Evolutionary conservation across 2,797 vertebrate genomes (phyloP), one percentile per base, ranked within the genome.

Genomic region (Microctenopoma lineatum): DNA sequence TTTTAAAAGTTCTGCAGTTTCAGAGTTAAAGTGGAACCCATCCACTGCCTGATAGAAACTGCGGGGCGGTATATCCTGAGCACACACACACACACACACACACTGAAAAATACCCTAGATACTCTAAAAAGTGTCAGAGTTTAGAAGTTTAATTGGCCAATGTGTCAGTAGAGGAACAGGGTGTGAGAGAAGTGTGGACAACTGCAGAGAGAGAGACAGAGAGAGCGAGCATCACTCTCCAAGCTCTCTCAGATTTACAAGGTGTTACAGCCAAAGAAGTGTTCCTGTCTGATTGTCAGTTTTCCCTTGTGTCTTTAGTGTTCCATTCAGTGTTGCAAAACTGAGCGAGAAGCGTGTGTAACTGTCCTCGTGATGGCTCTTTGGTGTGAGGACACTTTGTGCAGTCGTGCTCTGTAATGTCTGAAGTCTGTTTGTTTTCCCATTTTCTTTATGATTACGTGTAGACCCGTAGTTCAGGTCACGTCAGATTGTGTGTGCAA

Each of bases 141-240:
- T 81, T 83, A 75, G 77, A 84, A 70, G 81, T 87, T 84, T 90
- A 90, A 91, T 90, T 89, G 87, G 86, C 72, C 85, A 69, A 80
- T 74, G 66, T 89, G 86, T 80, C 84, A 85, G 80, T 36, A 14
- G 75, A 65, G 71, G 60, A 82, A 75, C 73, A 69, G 73, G 67
- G 67, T 51, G 79, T 77, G 73, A 81, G 67, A 65, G 71, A 66
- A 79, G 59, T 68, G 64, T 56, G 66, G 75, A 81, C 75, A 70
- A 74, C 75, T 79, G 78, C 61, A 66, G 64, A 54, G 72, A 11
- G 18, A 53, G 51, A 69, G 54, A 75, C n/a, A n/a, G 21, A 21
- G 21, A 21, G 21, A 21, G 21, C 21, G 59, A 8, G 44, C 70
- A 65, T 67, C 62, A 21, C 48, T 54, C 65, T 79, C 39, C 25